Conservation (phyloP, 2,113 vertebrate genomes). For the Rhinichthys klamathensis region DNA sequence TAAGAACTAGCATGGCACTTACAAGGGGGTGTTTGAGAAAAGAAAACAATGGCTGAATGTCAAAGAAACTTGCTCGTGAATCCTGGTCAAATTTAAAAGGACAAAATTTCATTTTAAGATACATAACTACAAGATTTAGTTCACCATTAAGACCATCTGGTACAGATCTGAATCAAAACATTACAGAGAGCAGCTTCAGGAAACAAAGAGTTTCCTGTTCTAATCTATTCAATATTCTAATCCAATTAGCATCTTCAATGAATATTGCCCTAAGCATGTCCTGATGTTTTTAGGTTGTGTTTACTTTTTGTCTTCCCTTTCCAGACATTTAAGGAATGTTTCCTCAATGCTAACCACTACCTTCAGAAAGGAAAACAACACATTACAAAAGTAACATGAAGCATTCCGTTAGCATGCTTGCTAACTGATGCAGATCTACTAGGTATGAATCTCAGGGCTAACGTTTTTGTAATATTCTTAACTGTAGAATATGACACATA, state of each 20-base stretch:
- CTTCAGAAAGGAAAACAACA: constrained; percentile 38
- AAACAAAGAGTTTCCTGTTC: constrained; percentile 3
- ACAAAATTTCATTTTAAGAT: background rate
- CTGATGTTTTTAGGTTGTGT: background rate
- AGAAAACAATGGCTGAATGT: no score
- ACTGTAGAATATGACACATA: background rate
- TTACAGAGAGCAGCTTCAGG: background rate
- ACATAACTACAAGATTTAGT: background rate
- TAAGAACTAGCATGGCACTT: background rate
- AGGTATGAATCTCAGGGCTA: background rate
- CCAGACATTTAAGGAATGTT: constrained; percentile 26
- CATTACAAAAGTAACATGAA: background rate
- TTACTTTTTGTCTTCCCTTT: constrained; percentile 26
- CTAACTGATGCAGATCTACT: background rate
- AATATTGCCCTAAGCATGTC: background rate
- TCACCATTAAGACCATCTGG: background rate
- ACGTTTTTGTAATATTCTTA: background rate
- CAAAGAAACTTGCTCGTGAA: background rate
- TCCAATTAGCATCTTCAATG: background rate
- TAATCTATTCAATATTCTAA: constrained; percentile 8
- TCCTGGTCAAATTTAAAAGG: constrained; percentile 29
- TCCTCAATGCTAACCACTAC: constrained; percentile 37
- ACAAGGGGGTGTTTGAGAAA: background rate
- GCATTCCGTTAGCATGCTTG: background rate
- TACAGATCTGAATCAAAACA: background rate